A percentile compares a stretch with the other conserved stretches of the same genome.
These are phyloP conservation scores for Esox lucius DNA, from an alignment of 2,797 vertebrate species.

Conservation along the genomic window DNA sequence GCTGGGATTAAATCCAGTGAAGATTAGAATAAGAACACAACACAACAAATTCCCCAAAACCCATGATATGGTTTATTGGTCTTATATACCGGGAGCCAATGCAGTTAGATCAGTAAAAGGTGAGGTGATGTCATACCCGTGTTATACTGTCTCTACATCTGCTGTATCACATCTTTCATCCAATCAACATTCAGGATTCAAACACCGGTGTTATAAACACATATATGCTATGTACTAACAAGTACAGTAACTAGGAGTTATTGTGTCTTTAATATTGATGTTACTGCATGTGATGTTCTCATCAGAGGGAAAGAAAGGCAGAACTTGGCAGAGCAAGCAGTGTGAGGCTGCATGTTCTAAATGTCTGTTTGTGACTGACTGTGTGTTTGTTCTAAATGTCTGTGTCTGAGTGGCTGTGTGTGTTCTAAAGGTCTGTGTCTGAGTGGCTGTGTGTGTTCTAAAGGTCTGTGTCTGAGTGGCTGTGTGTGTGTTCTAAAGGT, in stretches of 20 bases:
- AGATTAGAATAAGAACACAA: no score
- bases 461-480: background rate
- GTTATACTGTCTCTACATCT: no score
- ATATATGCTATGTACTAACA: background rate
- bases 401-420: background rate
- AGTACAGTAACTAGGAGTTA: background rate
- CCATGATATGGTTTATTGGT: no score
- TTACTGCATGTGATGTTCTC: constrained; percentile 65
- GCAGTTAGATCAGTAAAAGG: no score
- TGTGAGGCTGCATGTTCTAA: constrained; percentile 50
- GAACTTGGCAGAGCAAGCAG: constrained; percentile 59
- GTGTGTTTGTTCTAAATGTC: background rate
- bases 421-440: background rate
- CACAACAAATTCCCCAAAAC: no score
- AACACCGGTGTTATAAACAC: no score
- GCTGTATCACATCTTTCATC: no score
- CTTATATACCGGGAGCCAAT: no score
- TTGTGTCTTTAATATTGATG: constrained; percentile 39
- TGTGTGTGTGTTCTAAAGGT: background rate
- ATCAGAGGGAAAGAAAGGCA: constrained; percentile 74
- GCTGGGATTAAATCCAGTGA: no score
- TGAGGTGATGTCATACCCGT: no score
- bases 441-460: background rate
- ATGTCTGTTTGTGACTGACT: background rate
- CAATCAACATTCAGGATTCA: no score